Evolutionary conservation across 2,888 invertebrate genomes (phyloP).

Genomic region (Micoletzkya japonica): DNA sequence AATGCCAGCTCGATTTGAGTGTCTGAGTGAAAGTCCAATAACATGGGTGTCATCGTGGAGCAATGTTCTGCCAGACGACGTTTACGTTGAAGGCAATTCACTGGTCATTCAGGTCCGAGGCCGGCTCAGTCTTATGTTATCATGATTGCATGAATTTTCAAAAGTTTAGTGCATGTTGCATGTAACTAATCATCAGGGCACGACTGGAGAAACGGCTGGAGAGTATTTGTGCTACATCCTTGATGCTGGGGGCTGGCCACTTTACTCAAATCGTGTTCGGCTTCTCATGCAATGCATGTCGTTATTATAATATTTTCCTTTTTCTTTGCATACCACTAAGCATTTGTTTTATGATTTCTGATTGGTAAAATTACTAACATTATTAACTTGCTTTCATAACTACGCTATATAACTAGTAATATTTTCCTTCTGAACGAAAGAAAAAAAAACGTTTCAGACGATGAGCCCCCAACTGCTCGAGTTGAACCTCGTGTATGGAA

Average conservation of each 20-base stretch:
- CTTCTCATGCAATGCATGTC: conserved; percentile 15
- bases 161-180: not conserved
- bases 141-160: not conserved
- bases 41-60: not conserved
- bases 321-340: not conserved
- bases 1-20: conserved; percentile 58
- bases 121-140: no score
- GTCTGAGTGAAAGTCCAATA: conserved; percentile 39
- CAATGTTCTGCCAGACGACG: conserved; percentile 53
- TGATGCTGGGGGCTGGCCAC: conserved; percentile 13
- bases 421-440: conserved; percentile 5
- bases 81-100: conserved; percentile 51
- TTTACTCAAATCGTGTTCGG: conserved; percentile 14
- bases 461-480: conserved; percentile 61
- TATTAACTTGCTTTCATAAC: not conserved
- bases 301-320: conserved; percentile 2
- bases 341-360: not conserved
- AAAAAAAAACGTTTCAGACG: conserved; percentile 41
- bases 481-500: conserved; percentile 62
- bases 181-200: not conserved
- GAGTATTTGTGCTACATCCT: conserved; percentile 2
- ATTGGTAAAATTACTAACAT: not conserved
- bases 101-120: conserved; percentile 50
- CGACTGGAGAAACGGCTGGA: not conserved
- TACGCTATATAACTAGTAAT: no score